Percentiles rank a stretch among this genome's conserved stretches.
Conservation (phyloP, 2,797 vertebrate genomes). For the Nasua narica region DNA sequence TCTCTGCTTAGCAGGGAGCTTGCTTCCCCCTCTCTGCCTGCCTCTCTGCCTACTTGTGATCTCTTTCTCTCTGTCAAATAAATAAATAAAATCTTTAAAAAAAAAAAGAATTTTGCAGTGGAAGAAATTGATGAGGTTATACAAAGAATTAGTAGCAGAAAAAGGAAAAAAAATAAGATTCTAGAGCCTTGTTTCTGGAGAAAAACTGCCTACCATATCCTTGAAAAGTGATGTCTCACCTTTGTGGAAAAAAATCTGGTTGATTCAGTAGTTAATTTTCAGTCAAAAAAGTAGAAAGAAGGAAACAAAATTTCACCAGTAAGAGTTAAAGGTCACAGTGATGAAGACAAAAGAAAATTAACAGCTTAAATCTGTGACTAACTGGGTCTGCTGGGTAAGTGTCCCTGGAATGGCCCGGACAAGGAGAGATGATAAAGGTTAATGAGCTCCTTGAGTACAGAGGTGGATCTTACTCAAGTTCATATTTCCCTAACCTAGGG, state of each 20-base stretch:
- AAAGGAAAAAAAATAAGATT: background rate
- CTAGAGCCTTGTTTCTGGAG: background rate
- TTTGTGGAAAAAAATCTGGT: background rate
- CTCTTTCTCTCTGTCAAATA: too few relatives aligned
- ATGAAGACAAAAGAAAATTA: background rate
- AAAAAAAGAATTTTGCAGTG: constrained; percentile 32
- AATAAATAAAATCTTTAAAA: too few relatives aligned
- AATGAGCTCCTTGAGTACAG: background rate
- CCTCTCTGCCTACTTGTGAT: too few relatives aligned
- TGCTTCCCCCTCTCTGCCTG: too few relatives aligned
- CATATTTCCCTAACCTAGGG: background rate
- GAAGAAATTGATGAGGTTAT: constrained; percentile 7
- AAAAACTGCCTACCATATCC: background rate
- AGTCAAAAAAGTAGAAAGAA: background rate
- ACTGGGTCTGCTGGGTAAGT: background rate
- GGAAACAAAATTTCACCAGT: background rate
- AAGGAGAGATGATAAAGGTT: background rate
- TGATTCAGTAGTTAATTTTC: background rate
- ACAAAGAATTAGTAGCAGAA: constrained; percentile 25
- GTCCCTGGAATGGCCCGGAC: background rate
- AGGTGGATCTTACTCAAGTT: background rate
- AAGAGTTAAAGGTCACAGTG: background rate
- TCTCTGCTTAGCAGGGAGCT: too few relatives aligned
- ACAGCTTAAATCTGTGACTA: background rate
- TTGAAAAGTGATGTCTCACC: background rate